These are phyloP conservation scores for Pycnomerus fuliginosus DNA, from an alignment of 2,888 invertebrate genomes.

Conservation along the genomic window DNA sequence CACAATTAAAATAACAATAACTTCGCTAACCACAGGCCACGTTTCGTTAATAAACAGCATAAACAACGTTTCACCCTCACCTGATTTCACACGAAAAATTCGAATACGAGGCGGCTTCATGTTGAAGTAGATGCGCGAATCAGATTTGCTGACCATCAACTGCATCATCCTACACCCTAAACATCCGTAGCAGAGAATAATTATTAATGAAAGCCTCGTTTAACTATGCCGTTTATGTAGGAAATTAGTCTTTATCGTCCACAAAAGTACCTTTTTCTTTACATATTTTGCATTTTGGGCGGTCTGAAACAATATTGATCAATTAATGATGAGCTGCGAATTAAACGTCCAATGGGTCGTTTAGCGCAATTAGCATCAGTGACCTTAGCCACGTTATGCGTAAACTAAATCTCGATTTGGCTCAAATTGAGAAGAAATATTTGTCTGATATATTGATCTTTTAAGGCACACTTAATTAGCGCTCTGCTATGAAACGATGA, in stretches of 20 bases:
- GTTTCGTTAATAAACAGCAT: too few species aligned
- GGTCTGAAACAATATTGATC: neutral
- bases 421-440: too few species aligned
- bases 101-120: slow-evolving; percentile 19
- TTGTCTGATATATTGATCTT: too few species aligned
- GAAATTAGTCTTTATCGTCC: slow-evolving; percentile 38
- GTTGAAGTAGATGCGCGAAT: neutral
- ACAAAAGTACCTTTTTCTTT: too few species aligned
- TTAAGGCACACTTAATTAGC: too few species aligned
- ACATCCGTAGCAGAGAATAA: slow-evolving; percentile 25
- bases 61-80: too few species aligned
- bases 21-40: too few species aligned
- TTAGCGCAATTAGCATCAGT: neutral
- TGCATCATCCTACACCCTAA: slow-evolving; percentile 28
- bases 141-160: slow-evolving; percentile 6
- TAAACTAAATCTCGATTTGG: too few species aligned
- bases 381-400: too few species aligned
- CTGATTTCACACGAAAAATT: slow-evolving; percentile 14
- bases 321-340: neutral
- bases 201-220: slow-evolving; percentile 40
- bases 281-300: too few species aligned
- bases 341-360: neutral
- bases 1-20: too few species aligned
- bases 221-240: slow-evolving; percentile 37
- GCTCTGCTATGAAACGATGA: too few species aligned